These are phyloP conservation scores for Linepithema humile DNA, from an alignment of 1,140 invertebrate species.

Conservation along the genomic window DNA sequence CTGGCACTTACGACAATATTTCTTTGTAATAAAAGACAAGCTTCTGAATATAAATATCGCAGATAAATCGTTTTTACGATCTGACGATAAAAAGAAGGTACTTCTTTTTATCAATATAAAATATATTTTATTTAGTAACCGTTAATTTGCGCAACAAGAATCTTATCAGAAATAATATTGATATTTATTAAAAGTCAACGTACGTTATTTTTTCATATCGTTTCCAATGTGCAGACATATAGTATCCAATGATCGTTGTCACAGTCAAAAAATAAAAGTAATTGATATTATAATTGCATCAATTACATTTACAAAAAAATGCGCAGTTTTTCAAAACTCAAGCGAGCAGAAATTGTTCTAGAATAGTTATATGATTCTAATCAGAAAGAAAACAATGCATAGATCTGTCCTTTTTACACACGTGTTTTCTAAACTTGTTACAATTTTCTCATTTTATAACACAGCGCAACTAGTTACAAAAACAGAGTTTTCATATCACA, in stretches of 20 bases:
- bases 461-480: not conserved
- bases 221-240: not conserved
- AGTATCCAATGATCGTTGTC: not conserved
- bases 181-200: not conserved
- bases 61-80: not conserved
- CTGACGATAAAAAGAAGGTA: not conserved
- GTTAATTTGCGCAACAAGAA: constrained; percentile 6
- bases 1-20: not conserved
- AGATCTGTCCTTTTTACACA: not conserved
- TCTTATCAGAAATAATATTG: not conserved
- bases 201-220: not conserved
- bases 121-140: constrained; percentile 41
- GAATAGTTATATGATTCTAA: not conserved
- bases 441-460: not conserved
- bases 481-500: not conserved
- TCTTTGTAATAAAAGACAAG: not conserved
- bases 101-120: constrained; percentile 4
- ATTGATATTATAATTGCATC: too few relatives aligned
- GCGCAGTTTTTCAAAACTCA: not conserved
- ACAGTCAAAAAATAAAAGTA: not conserved
- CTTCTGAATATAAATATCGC: not conserved
- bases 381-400: not conserved
- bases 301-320: not conserved
- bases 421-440: not conserved
- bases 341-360: not conserved